phyloP scores from a whole-genome alignment of 2,113 vertebrate genomes.

The Notothenia coriiceps region DNA sequence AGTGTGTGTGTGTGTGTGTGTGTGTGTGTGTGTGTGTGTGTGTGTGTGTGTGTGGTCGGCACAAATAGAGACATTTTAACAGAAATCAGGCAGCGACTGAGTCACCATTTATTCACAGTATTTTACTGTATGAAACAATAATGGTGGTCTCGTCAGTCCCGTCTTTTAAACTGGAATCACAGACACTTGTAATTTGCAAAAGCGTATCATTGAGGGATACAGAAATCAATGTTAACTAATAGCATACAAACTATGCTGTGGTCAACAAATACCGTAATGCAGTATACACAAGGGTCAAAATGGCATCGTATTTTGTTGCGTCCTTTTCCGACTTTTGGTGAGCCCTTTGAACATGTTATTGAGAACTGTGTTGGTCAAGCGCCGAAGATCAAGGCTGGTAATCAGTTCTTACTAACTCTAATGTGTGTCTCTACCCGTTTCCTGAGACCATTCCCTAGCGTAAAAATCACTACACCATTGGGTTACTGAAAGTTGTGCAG shows the following conservation, averaged over 20 bases:
- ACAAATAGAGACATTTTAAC: neutral
- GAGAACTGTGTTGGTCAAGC: neutral
- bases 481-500: neutral
- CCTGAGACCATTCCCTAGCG: too few species aligned
- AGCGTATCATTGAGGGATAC: too few species aligned
- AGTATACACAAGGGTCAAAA: too few species aligned
- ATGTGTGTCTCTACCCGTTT: neutral
- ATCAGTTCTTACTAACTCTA: neutral
- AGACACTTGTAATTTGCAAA: neutral
- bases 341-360: neutral
- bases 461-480: neutral
- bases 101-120: neutral
- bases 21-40: too few species aligned
- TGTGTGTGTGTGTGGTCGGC: neutral
- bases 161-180: neutral
- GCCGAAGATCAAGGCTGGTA: neutral
- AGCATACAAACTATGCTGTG: too few species aligned
- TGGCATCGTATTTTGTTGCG: too few species aligned
- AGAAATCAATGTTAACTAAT: too few species aligned
- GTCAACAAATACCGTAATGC: too few species aligned
- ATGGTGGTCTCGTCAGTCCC: neutral
- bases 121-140: too few species aligned
- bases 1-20: neutral
- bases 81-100: neutral
- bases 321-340: too few species aligned